phyloP scores from a whole-genome alignment of 2,888 invertebrate genomes.

The Callosobruchus maculatus region DNA sequence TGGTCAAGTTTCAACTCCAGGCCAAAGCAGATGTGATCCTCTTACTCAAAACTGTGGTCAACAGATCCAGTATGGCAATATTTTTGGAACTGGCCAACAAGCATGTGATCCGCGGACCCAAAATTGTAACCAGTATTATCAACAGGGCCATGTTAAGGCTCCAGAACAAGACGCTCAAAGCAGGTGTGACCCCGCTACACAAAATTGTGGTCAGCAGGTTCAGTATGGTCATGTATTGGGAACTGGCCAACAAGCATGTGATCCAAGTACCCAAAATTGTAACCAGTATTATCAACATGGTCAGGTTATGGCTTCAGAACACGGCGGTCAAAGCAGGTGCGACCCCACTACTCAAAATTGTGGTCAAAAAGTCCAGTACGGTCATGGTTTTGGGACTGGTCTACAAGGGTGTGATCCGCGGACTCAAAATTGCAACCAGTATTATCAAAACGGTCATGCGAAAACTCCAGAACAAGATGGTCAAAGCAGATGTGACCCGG shows the following conservation, averaged over 20 bases:
- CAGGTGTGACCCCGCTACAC: neutral
- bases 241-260: neutral
- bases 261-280: neutral
- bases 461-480: neutral
- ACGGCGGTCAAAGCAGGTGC: slow-evolving; percentile 6
- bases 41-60: slow-evolving; percentile 13
- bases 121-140: too few species aligned
- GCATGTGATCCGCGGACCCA: neutral
- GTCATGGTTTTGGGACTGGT: neutral
- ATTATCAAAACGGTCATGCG: neutral
- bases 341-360: slow-evolving; percentile 16
- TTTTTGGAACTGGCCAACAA: neutral
- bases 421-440: slow-evolving; percentile 5
- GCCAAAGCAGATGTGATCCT: slow-evolving; percentile 13
- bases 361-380: neutral
- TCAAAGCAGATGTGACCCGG: neutral
- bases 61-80: neutral
- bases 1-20: neutral
- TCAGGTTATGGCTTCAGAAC: neutral
- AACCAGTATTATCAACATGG: too few species aligned
- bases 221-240: neutral
- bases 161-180: too few species aligned
- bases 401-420: slow-evolving; percentile 2
- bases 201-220: neutral
- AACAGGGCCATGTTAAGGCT: too few species aligned